phyloP scores from a whole-genome alignment of 1,140 invertebrate genomes.

The Bombus waltoni region DNA sequence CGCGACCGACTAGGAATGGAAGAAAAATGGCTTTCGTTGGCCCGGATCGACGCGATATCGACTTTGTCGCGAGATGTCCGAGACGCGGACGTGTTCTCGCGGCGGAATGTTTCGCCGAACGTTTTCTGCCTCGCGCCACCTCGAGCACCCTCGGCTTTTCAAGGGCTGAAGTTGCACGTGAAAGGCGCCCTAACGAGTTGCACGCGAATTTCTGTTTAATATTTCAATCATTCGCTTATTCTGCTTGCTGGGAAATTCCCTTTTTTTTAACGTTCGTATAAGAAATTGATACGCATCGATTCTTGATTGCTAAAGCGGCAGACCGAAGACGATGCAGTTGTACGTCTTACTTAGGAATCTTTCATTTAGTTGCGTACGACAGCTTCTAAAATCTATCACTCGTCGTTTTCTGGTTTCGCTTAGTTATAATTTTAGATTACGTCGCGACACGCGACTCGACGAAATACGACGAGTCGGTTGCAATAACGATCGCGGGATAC shows the following conservation, averaged over 20 bases:
- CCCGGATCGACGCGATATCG: conserved; percentile 29
- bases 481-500: too few species aligned
- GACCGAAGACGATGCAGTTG: too few species aligned
- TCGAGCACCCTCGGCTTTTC: background rate
- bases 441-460: too few species aligned
- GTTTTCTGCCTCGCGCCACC: background rate
- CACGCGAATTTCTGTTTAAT: background rate
- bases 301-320: too few species aligned
- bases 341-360: too few species aligned
- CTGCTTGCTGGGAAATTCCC: background rate
- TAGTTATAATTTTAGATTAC: too few species aligned
- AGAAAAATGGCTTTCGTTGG: conserved; percentile 63
- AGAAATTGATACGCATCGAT: background rate
- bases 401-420: too few species aligned
- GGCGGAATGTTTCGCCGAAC: background rate
- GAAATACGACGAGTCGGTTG: too few species aligned
- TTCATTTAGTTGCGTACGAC: too few species aligned
- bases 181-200: background rate
- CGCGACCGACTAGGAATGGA: conserved; percentile 48
- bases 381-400: too few species aligned
- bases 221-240: background rate
- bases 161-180: background rate
- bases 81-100: background rate
- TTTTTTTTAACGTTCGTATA: background rate
- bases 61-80: conserved; percentile 1